Conservation (phyloP, 2,797 vertebrate genomes). For the Pseudomugil gertrudae region DNA sequence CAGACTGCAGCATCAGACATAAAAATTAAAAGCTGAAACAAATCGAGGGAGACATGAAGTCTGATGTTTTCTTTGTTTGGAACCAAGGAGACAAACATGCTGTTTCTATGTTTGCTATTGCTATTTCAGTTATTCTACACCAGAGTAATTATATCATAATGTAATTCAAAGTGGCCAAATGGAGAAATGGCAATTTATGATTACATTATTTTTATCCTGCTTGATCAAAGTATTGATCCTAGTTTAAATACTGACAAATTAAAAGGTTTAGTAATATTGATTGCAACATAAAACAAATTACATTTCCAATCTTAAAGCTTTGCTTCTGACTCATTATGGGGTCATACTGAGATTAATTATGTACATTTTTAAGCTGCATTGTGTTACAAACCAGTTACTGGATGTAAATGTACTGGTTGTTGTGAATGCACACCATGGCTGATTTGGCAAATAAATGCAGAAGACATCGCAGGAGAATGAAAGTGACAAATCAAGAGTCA, state of each 20-base stretch:
- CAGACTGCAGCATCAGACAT: not conserved
- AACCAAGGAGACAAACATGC: not conserved
- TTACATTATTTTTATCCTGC: not conserved
- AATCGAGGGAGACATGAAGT: not conserved
- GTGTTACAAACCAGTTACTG: too few species aligned
- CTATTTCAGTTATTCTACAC: too few species aligned
- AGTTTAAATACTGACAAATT: not conserved
- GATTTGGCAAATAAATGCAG: too few species aligned
- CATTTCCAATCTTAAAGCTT: too few species aligned
- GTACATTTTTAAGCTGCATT: too few species aligned
- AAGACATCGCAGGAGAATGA: too few species aligned
- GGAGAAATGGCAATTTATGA: too few species aligned
- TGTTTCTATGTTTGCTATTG: not conserved
- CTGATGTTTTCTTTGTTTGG: not conserved
- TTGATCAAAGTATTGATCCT: not conserved
- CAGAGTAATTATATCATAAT: conserved; percentile 9
- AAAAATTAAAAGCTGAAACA: not conserved
- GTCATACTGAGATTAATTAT: too few species aligned
- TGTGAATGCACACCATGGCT: too few species aligned
- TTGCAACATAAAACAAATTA: not conserved
- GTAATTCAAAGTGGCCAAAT: not conserved
- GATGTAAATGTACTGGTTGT: too few species aligned
- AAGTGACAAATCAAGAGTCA: too few species aligned
- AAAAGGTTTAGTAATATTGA: not conserved
- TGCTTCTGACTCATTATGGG: not conserved